Evolutionary conservation across 2,113 vertebrate species (phyloP).

Genomic region (Morphnarchus princeps): DNA sequence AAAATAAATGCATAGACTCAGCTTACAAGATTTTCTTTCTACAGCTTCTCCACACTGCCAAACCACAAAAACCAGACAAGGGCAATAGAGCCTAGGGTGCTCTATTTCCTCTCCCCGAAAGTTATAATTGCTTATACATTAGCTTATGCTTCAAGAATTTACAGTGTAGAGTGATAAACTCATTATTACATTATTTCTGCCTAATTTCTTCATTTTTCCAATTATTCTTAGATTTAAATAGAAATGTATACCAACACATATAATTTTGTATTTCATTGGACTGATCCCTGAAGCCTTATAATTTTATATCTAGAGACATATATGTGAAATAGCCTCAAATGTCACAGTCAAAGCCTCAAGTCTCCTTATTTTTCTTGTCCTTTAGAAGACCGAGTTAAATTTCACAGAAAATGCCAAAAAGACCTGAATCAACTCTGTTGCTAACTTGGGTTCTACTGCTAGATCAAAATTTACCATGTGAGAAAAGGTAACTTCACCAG

Average conservation of each 20-base stretch:
- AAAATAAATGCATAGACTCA: constrained; percentile 2
- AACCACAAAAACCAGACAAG: background rate
- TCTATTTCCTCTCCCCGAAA: background rate
- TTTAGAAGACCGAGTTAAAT: background rate
- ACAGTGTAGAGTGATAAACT: background rate
- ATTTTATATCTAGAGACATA: background rate
- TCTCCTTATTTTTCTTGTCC: background rate
- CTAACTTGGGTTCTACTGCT: background rate
- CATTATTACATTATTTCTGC: background rate
- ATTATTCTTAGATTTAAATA: background rate
- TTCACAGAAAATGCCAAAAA: background rate
- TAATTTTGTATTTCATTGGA: background rate
- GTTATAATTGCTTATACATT: background rate
- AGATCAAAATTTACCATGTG: background rate
- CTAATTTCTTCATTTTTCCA: background rate
- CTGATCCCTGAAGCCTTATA: background rate
- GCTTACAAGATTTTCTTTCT: background rate
- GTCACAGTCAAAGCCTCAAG: background rate
- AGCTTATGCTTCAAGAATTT: constrained; percentile 1
- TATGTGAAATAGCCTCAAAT: background rate
- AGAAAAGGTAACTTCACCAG: background rate
- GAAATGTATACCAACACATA: background rate
- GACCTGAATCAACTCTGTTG: background rate
- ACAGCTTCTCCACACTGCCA: background rate
- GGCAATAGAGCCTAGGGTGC: background rate